Base-by-base conservation (phyloP, 2,888 invertebrate genomes). In the Eledona agricola region DNA sequence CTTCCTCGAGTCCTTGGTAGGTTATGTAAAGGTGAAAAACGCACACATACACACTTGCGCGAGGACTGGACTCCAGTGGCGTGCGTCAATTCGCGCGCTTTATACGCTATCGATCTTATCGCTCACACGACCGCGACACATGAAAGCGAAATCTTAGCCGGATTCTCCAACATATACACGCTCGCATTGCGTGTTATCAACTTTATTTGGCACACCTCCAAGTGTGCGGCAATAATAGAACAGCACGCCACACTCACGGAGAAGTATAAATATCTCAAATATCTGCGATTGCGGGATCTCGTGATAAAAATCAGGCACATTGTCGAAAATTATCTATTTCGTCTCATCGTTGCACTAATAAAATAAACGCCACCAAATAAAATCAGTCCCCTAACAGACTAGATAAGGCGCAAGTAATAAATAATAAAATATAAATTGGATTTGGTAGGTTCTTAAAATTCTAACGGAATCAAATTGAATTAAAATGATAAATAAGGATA, bases 11-110 rank as follows among this genome's bases (percentile, higher is more conserved):
- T 6, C 11, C 10, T 5, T 25, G 19, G 32, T 32, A 45, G 45
- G 45, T 45, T 45, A 45, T 32, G 45, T 45, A 45, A 45, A 45
- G 45, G 34, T 45, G 45, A 34, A 28, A 40, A 32, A 34, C 7
- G 12, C 13, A 17, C 25, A 29, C 28, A 7, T 1, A 5, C 45
- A 45, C 45, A 34, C 45, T 32, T 45, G 43, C 43, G 43, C 45
- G 45, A 16, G 32, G 25, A 45, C 34, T 32, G 11, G 2, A 19
- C 20, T 10, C 16, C 45, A 42, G 42, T 42, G 34, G 19, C 19
- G 34, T 37, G 5, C 20, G 19, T 34, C 6, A 13, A 4, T 7
- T 38, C 10, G 10, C 25, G 38, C 38, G 25, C 10, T 34, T 34
- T 34, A 17, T 10, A 19, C 15, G 40, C 16, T 45, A 45, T 45